phyloP scores from a whole-genome alignment of 2,888 invertebrate genomes.

The Lepetodrilus schrolli region DNA sequence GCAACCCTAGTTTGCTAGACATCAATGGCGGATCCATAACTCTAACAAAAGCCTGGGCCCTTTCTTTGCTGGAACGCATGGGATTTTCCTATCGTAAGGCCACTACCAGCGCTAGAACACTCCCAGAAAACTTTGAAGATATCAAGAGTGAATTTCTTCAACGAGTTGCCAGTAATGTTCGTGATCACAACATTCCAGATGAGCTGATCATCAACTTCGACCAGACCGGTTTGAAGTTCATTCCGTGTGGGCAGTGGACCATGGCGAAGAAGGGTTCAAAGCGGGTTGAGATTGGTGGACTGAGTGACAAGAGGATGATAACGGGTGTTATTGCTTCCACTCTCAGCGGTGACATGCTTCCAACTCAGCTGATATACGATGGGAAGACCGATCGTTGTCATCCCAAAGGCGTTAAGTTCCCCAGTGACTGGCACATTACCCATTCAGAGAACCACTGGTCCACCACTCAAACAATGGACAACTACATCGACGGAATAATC shows the following conservation, averaged over 20 bases:
- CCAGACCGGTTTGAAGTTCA: background rate
- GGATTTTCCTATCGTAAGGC: background rate
- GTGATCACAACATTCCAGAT: background rate
- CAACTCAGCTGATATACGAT: constrained; percentile 15
- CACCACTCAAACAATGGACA: constrained; percentile 24
- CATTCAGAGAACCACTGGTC: constrained; percentile 33
- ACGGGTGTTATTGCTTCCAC: background rate
- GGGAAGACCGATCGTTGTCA: constrained; percentile 29
- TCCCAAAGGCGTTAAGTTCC: constrained; percentile 3
- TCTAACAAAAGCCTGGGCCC: background rate
- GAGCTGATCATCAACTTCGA: background rate
- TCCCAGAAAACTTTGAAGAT: background rate
- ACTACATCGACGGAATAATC: constrained; percentile 25
- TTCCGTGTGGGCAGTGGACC: constrained; percentile 1
- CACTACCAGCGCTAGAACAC: background rate
- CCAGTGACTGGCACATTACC: constrained; percentile 21
- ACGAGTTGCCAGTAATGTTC: background rate
- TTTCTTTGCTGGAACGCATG: background rate
- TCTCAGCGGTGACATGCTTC: background rate
- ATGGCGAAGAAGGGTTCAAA: background rate
- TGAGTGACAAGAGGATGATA: background rate
- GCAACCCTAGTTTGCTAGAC: background rate
- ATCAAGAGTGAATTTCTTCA: background rate
- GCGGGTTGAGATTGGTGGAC: background rate
- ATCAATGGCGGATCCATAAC: background rate